Evolutionary conservation across 2,113 vertebrate genomes (phyloP).

Genomic region (Grus americana): DNA sequence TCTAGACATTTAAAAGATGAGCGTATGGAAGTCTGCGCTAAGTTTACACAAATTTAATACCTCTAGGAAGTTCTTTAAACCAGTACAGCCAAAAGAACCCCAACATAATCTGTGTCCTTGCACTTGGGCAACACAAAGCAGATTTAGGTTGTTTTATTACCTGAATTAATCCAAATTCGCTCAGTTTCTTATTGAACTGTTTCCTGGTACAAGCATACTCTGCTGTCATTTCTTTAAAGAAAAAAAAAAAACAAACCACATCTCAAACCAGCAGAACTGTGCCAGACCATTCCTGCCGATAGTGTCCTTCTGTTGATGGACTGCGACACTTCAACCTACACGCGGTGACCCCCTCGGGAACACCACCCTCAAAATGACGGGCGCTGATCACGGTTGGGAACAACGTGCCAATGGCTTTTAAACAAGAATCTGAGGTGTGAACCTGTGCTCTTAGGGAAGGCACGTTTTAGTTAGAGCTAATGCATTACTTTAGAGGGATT

Average conservation of each 20-base stretch:
- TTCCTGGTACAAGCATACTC: slow-evolving; percentile 93
- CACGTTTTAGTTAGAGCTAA: neutral
- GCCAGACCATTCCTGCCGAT: neutral
- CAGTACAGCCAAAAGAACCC: neutral
- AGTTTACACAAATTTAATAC: neutral
- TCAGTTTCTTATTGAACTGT: slow-evolving; percentile 89
- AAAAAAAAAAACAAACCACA: neutral
- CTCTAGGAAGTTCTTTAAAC: neutral
- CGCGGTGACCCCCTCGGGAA: neutral
- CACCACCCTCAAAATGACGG: accelerated
- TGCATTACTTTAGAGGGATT: neutral
- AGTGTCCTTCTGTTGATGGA: accelerated
- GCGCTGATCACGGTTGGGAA: neutral
- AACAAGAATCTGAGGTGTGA: neutral
- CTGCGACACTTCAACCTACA: accelerated
- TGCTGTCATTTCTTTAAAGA: slow-evolving; percentile 80
- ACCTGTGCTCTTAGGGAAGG: neutral
- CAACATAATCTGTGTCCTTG: neutral
- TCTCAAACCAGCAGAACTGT: neutral
- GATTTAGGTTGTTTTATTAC: slow-evolving; percentile 60
- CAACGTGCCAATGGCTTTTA: neutral
- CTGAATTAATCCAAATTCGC: slow-evolving; percentile 97
- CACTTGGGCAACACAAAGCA: neutral
- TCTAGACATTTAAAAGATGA: neutral
- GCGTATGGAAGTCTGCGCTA: neutral